Evolutionary conservation across 2,888 invertebrate species (phyloP).

Genomic region (Thumatha senex): DNA sequence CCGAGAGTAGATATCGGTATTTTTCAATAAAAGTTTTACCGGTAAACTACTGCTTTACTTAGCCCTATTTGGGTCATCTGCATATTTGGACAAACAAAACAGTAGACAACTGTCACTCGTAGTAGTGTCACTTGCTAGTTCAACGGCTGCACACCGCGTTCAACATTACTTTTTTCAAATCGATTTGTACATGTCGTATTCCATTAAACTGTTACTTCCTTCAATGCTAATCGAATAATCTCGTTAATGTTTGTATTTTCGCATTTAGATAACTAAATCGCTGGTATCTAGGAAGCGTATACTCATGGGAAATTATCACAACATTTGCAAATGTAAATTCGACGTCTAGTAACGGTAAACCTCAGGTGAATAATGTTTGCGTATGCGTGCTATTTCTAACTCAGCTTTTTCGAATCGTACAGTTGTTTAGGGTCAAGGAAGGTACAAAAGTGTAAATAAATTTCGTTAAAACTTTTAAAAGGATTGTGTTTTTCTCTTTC

Average conservation of each 20-base stretch:
- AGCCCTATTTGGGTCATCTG: not conserved
- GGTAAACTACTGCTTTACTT: not conserved
- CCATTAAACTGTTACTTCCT: not conserved
- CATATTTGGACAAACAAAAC: too few relatives aligned
- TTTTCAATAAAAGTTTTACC: too few relatives aligned
- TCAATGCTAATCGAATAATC: not conserved
- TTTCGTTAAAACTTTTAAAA: too few relatives aligned
- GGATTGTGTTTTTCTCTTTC: too few relatives aligned
- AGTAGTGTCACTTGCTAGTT: too few relatives aligned
- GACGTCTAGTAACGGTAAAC: conserved; percentile 4
- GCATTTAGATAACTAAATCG: conserved; percentile 1
- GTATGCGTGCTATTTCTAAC: not conserved
- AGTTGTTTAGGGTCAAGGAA: too few relatives aligned
- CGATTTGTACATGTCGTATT: not conserved
- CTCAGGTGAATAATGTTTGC: conserved; percentile 1
- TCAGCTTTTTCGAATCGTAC: too few relatives aligned
- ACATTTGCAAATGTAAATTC: conserved; percentile 9
- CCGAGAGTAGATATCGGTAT: too few relatives aligned
- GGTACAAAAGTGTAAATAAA: too few relatives aligned
- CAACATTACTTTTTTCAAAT: too few relatives aligned
- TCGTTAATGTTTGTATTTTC: not conserved
- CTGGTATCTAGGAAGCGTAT: not conserved
- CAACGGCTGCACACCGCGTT: too few relatives aligned
- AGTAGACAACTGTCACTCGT: too few relatives aligned
- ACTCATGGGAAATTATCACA: conserved; percentile 17